These are phyloP conservation scores for Cerastis rubricosa DNA, from an alignment of 2,888 invertebrate genomes.

Conservation along the genomic window DNA sequence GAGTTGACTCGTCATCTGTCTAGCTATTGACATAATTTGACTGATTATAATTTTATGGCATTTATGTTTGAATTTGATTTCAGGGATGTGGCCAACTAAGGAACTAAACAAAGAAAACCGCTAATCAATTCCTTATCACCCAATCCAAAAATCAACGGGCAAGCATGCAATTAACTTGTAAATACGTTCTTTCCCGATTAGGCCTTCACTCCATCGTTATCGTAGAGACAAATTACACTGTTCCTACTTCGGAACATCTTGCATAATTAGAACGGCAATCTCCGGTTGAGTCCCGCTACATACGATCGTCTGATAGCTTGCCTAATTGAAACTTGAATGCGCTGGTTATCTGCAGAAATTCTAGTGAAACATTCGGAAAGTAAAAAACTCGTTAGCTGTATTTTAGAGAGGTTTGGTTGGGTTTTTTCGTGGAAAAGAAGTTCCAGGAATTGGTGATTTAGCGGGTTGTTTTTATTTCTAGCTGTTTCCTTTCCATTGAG, in stretches of 20 bases:
- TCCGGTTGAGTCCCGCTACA: slow-evolving; percentile 74
- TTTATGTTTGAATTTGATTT: too few relatives aligned
- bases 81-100: background rate
- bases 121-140: slow-evolving; percentile 29
- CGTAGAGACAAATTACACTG: slow-evolving; percentile 66
- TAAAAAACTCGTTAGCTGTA: slow-evolving; percentile 52
- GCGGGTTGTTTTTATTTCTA: background rate
- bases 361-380: slow-evolving; percentile 52
- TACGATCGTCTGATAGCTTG: slow-evolving; percentile 73
- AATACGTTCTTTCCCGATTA: slow-evolving; percentile 65
- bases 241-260: slow-evolving; percentile 63
- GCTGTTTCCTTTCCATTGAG: background rate
- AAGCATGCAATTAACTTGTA: slow-evolving; percentile 65
- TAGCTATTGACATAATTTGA: too few relatives aligned
- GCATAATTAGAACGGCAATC: slow-evolving; percentile 81
- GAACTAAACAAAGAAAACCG: slow-evolving; percentile 10
- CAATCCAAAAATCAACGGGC: slow-evolving; percentile 42
- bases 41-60: too few relatives aligned
- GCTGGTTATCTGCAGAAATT: slow-evolving; percentile 73
- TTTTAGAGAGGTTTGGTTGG: background rate
- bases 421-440: slow-evolving; percentile 9
- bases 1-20: too few relatives aligned
- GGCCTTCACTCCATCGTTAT: slow-evolving; percentile 63
- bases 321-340: slow-evolving; percentile 79
- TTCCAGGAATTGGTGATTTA: background rate